A percentile compares a stretch with the other conserved stretches of the same genome.
Conservation (phyloP, 2,888 invertebrate genomes). For the Linnaemya vulpina region DNA sequence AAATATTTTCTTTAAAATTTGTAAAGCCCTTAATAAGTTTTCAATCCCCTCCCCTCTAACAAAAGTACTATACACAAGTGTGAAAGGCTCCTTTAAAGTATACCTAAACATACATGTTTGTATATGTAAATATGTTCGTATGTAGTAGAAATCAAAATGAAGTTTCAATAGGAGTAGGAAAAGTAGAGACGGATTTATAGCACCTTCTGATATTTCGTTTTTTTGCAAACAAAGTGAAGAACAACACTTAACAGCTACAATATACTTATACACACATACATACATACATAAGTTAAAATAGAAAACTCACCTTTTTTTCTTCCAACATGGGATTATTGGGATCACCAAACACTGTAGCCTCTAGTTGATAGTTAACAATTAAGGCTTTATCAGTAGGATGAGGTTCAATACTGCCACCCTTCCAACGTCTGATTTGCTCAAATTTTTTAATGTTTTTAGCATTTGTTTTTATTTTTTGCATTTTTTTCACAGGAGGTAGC, state of each 20-base stretch:
- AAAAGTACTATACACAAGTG: no score
- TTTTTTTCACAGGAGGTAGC: slow-evolving; percentile 51
- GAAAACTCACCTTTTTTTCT: slow-evolving; percentile 87
- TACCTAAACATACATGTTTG: no score
- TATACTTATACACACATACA: background rate
- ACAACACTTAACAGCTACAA: background rate
- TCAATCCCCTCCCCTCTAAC: no score
- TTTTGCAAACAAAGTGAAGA: background rate
- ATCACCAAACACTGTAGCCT: slow-evolving; percentile 92
- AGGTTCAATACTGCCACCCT: slow-evolving; percentile 92
- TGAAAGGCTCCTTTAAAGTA: no score
- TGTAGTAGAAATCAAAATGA: no score
- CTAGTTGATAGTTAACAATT: slow-evolving; percentile 93
- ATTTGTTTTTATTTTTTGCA: slow-evolving; percentile 51
- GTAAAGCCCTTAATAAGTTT: no score
- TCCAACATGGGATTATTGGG: slow-evolving; percentile 91
- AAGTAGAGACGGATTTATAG: background rate
- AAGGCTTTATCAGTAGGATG: slow-evolving; percentile 94
- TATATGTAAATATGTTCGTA: no score
- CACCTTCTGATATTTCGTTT: background rate
- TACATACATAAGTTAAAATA: background rate
- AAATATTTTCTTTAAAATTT: no score
- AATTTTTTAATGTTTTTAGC: slow-evolving; percentile 40
- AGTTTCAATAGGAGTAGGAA: no score
- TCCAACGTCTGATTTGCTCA: slow-evolving; percentile 85